These are phyloP conservation scores for Adineta ricciae DNA, from an alignment of 2,888 invertebrate species.

Conservation along the genomic window DNA sequence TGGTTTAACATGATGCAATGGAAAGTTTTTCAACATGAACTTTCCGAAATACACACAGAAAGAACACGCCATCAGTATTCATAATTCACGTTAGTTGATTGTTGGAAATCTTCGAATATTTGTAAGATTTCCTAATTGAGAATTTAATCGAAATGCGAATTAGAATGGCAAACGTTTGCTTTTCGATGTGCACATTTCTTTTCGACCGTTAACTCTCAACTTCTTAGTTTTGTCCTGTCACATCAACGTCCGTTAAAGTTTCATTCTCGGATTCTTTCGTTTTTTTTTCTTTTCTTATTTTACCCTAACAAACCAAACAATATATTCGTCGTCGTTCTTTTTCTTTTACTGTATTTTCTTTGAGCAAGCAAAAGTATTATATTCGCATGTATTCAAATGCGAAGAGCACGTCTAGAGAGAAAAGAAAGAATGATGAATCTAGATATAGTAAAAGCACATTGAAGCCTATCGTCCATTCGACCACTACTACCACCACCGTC, in stretches of 20 bases:
- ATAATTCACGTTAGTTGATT: neutral
- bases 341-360: slow-evolving; percentile 11
- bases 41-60: no score
- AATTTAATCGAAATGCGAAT: slow-evolving; percentile 8
- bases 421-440: slow-evolving; percentile 6
- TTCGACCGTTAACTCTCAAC: neutral
- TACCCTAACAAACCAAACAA: slow-evolving; percentile 1
- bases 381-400: slow-evolving; percentile 13
- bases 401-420: slow-evolving; percentile 15
- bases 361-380: slow-evolving; percentile 13
- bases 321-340: neutral
- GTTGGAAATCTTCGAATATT: neutral
- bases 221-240: neutral
- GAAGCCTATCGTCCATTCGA: slow-evolving; percentile 2
- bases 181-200: neutral
- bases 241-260: neutral
- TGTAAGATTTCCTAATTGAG: neutral
- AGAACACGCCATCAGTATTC: no score
- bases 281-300: neutral
- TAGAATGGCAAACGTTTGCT: neutral
- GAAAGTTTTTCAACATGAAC: neutral
- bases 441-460: neutral
- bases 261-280: neutral
- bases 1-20: neutral
- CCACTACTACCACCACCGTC: neutral